These are phyloP conservation scores for Oophaga pumilio DNA, from an alignment of 2,113 vertebrate genomes.

Conservation along the genomic window DNA sequence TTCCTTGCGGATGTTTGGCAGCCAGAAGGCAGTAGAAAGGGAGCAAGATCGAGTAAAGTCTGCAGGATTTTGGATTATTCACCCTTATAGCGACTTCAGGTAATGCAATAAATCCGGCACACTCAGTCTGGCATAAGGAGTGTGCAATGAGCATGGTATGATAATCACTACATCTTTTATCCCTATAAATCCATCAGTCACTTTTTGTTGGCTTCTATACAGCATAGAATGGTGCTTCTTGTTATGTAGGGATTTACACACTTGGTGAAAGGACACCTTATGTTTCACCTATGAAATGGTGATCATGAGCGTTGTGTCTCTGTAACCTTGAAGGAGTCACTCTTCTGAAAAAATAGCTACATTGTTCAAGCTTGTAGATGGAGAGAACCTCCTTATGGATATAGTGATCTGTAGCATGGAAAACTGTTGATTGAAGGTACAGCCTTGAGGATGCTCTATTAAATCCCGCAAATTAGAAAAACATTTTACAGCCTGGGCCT, in stretches of 20 bases:
- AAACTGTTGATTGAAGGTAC: not conserved
- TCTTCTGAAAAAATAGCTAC: not conserved
- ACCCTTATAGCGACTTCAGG: constrained; percentile 99
- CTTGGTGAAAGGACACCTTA: not conserved
- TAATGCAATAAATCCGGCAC: constrained; percentile 66
- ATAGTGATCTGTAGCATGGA: not conserved
- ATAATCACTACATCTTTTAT: not conserved
- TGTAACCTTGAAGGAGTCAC: constrained; percentile 45
- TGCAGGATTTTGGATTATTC: constrained; percentile 98
- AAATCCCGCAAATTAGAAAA: constrained; percentile 10
- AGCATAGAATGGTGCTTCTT: not conserved
- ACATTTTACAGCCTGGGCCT: constrained; percentile 22
- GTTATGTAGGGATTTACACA: not conserved
- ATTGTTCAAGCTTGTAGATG: not conserved
- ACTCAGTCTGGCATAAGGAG: not conserved
- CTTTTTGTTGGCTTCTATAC: constrained; percentile 1
- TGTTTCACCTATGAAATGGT: constrained; percentile 29
- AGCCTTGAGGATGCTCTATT: not conserved
- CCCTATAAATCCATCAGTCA: constrained; percentile 4
- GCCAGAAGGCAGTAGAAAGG: constrained; percentile 97
- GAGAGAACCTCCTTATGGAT: not conserved
- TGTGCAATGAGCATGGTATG: not conserved
- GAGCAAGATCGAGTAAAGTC: constrained; percentile 97
- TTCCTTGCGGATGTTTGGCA: constrained; percentile 99
- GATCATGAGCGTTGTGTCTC: constrained; percentile 16